Evolutionary conservation across 92 coral and sea anemone species (phyloP).

Genomic region (Pocillopora grandis): DNA sequence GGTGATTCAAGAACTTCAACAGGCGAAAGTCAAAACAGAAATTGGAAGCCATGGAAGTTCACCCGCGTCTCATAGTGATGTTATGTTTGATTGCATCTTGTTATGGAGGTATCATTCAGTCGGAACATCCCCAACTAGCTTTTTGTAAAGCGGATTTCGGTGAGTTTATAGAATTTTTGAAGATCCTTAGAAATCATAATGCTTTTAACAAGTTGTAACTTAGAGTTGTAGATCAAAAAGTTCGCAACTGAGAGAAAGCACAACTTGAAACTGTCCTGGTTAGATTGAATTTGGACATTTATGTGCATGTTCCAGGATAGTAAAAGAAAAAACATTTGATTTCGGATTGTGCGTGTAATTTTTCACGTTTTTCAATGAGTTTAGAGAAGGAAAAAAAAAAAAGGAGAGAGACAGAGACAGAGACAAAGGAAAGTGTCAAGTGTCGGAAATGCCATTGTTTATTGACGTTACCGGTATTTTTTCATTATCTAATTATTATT

Average conservation of each 20-base stretch:
- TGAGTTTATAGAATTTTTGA: not conserved
- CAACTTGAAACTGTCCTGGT: too few relatives aligned
- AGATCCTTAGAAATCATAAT: not conserved
- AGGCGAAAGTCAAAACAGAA: too few relatives aligned
- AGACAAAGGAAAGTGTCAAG: not conserved
- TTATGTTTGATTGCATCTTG: not conserved
- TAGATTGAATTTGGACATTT: too few relatives aligned
- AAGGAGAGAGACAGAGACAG: too few relatives aligned
- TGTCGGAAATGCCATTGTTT: not conserved
- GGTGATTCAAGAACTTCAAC: too few relatives aligned
- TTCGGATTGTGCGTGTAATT: too few relatives aligned
- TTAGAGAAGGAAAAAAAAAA: too few relatives aligned
- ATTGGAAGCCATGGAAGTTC: not conserved
- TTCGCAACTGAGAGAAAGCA: not conserved
- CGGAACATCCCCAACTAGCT: conserved; percentile 20
- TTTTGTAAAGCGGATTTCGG: conserved; percentile 35
- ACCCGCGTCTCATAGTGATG: not conserved
- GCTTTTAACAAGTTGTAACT: not conserved
- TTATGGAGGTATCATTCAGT: conserved; percentile 2
- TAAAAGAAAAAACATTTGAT: too few relatives aligned
- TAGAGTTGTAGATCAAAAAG: not conserved
- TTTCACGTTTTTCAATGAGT: too few relatives aligned
- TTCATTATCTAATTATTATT: too few relatives aligned
- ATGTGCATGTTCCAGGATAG: too few relatives aligned
- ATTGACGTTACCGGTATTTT: too few relatives aligned